These are phyloP conservation scores for Onthophagus sagittarius DNA, from an alignment of 2,888 invertebrate genomes.

Conservation along the genomic window DNA sequence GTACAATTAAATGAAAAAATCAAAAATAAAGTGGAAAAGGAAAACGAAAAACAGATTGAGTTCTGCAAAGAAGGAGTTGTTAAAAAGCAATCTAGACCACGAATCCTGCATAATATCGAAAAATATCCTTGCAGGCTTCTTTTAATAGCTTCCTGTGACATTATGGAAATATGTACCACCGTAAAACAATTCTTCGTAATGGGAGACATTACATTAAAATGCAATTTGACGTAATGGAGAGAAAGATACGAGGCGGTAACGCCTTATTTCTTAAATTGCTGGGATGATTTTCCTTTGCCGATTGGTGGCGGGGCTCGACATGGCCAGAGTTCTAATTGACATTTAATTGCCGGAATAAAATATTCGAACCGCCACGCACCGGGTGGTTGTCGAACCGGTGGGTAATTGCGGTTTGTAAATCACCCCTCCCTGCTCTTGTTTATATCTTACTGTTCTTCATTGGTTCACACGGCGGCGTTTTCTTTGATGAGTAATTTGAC, in stretches of 20 bases:
- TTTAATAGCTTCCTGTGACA: neutral
- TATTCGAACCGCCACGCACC: constrained; percentile 16
- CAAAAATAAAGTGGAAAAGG: neutral
- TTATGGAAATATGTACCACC: neutral
- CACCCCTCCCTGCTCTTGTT: neutral
- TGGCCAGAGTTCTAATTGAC: constrained; percentile 28
- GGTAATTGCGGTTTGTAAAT: neutral
- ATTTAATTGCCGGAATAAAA: constrained; percentile 32
- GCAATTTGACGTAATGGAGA: neutral
- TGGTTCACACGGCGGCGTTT: neutral
- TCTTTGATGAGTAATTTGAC: too few species aligned
- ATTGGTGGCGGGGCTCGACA: neutral
- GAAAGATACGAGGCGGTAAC: neutral
- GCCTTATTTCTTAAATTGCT: constrained; percentile 13
- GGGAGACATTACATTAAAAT: neutral
- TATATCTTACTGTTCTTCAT: neutral
- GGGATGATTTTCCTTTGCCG: constrained; percentile 11
- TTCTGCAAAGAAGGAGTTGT: neutral
- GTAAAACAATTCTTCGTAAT: neutral
- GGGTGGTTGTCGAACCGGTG: neutral
- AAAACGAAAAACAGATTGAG: neutral
- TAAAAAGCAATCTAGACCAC: neutral
- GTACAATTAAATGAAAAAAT: neutral
- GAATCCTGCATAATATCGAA: neutral
- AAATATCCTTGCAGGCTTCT: neutral